Evolutionary conservation across 2,113 vertebrate species (phyloP).

Genomic region (Vulpes ferrilata): DNA sequence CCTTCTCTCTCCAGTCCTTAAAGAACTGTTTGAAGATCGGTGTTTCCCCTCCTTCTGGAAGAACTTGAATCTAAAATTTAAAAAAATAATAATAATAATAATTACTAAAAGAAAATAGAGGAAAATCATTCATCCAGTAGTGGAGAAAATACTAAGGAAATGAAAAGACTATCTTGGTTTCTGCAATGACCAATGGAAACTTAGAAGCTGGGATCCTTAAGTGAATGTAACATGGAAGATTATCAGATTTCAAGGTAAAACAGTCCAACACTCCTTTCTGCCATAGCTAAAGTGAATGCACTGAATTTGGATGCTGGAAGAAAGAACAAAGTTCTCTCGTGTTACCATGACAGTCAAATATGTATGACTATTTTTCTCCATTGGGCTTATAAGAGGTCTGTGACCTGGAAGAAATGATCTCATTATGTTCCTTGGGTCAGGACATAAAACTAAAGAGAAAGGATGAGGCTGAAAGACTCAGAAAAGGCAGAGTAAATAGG

Average conservation of each 20-base stretch:
- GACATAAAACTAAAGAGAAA: background rate
- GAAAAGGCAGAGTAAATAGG: background rate
- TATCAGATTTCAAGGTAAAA: background rate
- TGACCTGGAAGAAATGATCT: background rate
- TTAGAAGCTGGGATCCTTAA: background rate
- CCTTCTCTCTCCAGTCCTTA: constrained; percentile 92
- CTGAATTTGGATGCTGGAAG: background rate
- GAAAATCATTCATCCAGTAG: background rate
- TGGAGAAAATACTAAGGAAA: background rate
- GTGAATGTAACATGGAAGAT: background rate
- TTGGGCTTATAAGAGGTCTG: background rate
- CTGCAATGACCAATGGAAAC: background rate
- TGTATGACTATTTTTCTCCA: background rate
- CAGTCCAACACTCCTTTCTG: background rate
- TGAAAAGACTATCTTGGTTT: background rate
- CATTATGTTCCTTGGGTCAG: background rate
- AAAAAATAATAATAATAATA: background rate
- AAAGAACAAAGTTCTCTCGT: background rate
- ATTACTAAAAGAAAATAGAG: constrained; percentile 29
- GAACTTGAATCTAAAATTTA: constrained; percentile 93
- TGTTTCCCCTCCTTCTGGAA: constrained; percentile 95
- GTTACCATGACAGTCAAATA: background rate
- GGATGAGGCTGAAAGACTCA: background rate
- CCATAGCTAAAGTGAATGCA: background rate
- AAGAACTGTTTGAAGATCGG: constrained; percentile 97